Conservation (phyloP, 2,797 vertebrate genomes). For the Adrianichthys oophorus region DNA sequence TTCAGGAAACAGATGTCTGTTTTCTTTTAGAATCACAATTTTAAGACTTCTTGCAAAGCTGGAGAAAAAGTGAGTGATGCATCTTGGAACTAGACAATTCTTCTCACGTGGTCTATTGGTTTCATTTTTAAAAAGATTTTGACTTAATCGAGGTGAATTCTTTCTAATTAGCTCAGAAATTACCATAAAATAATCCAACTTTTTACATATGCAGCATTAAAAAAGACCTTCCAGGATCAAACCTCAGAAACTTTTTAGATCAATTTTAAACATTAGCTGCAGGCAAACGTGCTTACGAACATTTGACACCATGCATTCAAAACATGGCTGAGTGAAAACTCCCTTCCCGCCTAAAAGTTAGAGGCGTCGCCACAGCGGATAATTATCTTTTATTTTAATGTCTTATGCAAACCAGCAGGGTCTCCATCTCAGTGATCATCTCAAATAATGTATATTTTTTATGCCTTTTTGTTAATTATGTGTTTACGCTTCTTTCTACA, state of each 20-base stretch:
- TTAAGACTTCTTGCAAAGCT: conserved; percentile 30
- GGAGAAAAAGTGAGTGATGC: conserved; percentile 1
- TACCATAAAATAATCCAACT: too few species aligned
- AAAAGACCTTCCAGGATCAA: too few species aligned
- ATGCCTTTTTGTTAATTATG: conserved; percentile 35
- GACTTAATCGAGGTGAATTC: too few species aligned
- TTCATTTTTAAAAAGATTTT: too few species aligned
- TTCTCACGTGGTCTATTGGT: too few species aligned
- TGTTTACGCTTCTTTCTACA: conserved; percentile 31
- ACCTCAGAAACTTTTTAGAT: too few species aligned
- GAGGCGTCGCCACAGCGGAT: conserved; percentile 37
- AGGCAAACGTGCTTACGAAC: too few species aligned
- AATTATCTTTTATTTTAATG: conserved; percentile 24
- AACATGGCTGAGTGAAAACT: neutral
- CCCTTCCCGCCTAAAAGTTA: conserved; percentile 41
- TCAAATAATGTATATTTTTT: conserved; percentile 18
- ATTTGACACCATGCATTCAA: neutral
- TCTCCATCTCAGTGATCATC: conserved; percentile 31
- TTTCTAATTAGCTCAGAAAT: too few species aligned
- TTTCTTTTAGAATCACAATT: conserved; percentile 17
- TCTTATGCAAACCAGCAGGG: conserved; percentile 36
- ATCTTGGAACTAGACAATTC: too few species aligned
- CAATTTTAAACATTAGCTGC: too few species aligned
- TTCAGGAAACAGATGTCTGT: conserved; percentile 39
- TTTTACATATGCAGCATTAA: too few species aligned